Evolutionary conservation across 92 coral and sea anemone species (phyloP), one percentile per base, ranked within the genome.

Genomic region (Virgularia gustaviana): DNA sequence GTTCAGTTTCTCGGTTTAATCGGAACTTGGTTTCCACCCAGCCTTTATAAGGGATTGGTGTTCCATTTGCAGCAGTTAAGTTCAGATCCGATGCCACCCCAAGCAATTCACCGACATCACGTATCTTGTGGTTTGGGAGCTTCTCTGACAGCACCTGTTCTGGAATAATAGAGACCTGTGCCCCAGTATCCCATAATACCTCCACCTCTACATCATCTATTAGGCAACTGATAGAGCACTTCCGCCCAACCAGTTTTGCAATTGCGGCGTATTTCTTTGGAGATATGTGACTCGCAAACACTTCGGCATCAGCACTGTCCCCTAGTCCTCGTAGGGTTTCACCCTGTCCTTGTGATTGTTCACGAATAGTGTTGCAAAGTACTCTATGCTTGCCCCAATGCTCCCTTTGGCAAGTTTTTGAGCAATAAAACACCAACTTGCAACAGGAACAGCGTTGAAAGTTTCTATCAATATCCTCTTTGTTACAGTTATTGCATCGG

Each of bases 181-280:
- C 91, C 32, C 88, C 91, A 19, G 87, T 76, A 49, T 83, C 90
- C 90, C 85, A 86, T 41, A 80, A 58, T 43, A 75, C 83, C 27
- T 63, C 75, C 49, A 80, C 19, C 9, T 42, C 56, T 0, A 27
- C 38, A 65, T 79, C 76, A 43, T 79, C 44, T 9, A 79, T 27
- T 12, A 61, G 78, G 43, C 88, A 84, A 36, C 68, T 19, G 31
- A 84, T 70, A 0, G 82, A 74, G 34, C 88, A 73, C 44, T 64
- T 83, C 9, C 59, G 37, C n/a, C 88, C 79, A 51, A 79, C 81
- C 34, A 75, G 64, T 44, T 54, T 66, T 28, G 85, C 82, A 51
- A 84, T 65, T 18, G 39, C 53, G 11, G 55, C 81, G 9, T 85
- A 86, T 41, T 85, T 52, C 39, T 73, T 80, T 0, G 86, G 80